Base-by-base conservation (phyloP, 1,140 invertebrate species). In the Drosophila mayri region DNA sequence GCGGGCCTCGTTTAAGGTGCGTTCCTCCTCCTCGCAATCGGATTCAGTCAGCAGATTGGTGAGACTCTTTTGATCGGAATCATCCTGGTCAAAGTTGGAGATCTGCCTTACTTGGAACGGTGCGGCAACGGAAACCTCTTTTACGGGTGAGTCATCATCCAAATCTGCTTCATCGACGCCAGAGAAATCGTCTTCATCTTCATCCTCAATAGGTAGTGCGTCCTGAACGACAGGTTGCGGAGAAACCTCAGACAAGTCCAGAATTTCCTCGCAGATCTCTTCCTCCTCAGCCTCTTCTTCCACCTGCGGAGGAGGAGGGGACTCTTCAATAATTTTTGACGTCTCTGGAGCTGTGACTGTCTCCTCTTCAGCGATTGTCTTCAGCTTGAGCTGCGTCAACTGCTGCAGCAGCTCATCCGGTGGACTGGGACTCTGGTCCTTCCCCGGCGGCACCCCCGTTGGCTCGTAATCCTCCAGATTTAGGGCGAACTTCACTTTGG, bases 321-420 rank as follows among this genome's bases (percentile, higher is more conserved):
- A 32, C 10, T 37, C 28, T 20, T 22, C 46, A 11, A 20, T 0
- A 9, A 18, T 43, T 40, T 59, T 55, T 41, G 18, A 20, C 41
- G 9, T 25, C 25, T 43, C 52, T 49, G 40, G 5, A 43, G 18
- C 20, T 18, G 32, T 8, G 9, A 25, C 8, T 16, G n/a, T 7
- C 40, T 75, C 79, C 59, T 91, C 76, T 12, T 78, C 90, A 5
- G 71, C 71, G 28, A 88, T 88, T 32, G 87, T 40, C 28, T 81
- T 82, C 2, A 91, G 62, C 38, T 85, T 90, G 0, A 87, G 94
- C 38, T 95, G 95, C 35, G 95, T 94, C 75, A 97, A 96, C 84
- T 98, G 97, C 37, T 71, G 57, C 30, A 87, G 14, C 12, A 91
- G 47, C 80, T 84, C 77, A 28, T 85, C 78, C 2, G 85, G 76